A percentile compares a stretch with the other conserved stretches of the same genome.
Conservation (phyloP, 1,140 invertebrate species). For the Neelides sp. region DNA sequence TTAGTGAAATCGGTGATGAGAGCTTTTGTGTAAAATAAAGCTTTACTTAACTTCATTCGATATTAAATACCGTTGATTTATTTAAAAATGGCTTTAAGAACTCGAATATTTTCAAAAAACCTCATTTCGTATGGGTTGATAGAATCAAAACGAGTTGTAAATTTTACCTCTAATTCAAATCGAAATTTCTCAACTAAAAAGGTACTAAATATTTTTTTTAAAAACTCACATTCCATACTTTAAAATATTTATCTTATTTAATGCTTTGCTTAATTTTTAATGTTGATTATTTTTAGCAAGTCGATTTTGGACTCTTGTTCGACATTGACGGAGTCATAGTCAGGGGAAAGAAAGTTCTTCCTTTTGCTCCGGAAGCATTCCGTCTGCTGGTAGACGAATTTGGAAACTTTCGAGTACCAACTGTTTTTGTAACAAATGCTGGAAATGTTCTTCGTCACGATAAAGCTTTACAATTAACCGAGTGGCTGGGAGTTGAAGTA, state of each 20-base stretch:
- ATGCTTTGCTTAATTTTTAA: neutral
- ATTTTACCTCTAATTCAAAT: constrained; percentile 5
- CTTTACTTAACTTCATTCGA: too few species aligned
- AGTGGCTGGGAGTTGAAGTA: constrained; percentile 50
- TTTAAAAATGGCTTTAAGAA: too few species aligned
- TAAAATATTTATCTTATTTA: too few species aligned
- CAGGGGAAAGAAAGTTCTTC: constrained; percentile 48
- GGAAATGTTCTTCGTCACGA: constrained; percentile 46
- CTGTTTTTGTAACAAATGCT: constrained; percentile 57
- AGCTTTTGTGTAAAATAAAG: too few species aligned
- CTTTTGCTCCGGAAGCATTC: constrained; percentile 47
- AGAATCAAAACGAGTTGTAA: constrained; percentile 1
- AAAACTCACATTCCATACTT: neutral
- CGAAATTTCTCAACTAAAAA: constrained; percentile 4
- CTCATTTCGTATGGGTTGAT: neutral
- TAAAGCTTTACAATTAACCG: constrained; percentile 49
- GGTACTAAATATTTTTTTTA: constrained; percentile 6
- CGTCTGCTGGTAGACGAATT: constrained; percentile 42
- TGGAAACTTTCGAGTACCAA: constrained; percentile 50
- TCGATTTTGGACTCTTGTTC: constrained; percentile 51
- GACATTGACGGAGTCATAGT: constrained; percentile 62
- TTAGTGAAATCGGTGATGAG: too few species aligned
- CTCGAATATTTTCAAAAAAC: too few species aligned
- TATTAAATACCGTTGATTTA: too few species aligned
- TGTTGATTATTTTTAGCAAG: constrained; percentile 4